Conservation (phyloP, 1,140 invertebrate species). For the Littorina saxatilis region DNA sequence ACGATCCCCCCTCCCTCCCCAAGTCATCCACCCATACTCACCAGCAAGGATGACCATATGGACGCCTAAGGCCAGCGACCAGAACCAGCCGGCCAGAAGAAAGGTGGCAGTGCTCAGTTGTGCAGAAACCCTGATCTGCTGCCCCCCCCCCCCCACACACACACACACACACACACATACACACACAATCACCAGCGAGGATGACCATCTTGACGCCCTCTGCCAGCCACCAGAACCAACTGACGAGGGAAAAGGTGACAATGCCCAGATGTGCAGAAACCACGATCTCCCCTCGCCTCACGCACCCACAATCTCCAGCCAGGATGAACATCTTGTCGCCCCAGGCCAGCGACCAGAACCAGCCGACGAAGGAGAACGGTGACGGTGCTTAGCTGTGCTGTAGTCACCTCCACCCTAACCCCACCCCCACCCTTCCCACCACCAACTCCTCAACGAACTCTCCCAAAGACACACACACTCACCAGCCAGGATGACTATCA, state of each 20-base stretch:
- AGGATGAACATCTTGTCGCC: conserved; percentile 88
- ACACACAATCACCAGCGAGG: conserved; percentile 59
- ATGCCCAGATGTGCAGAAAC: neutral
- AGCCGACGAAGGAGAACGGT: conserved; percentile 96
- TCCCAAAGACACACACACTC: conserved; percentile 34
- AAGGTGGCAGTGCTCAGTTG: conserved; percentile 96
- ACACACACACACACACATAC: conserved; percentile 22
- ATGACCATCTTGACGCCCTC: conserved; percentile 93
- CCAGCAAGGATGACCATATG: conserved; percentile 82
- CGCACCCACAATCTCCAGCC: conserved; percentile 55
- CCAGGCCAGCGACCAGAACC: conserved; percentile 99
- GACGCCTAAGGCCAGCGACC: conserved; percentile 97
- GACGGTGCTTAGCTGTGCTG: conserved; percentile 96
- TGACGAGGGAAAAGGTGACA: conserved; percentile 93
- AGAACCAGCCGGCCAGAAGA: conserved; percentile 96
- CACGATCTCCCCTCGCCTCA: neutral
- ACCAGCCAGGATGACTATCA: conserved; percentile 81
- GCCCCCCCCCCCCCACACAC: neutral
- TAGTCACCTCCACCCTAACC: neutral
- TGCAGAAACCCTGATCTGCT: neutral
- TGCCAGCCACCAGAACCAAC: conserved; percentile 98
- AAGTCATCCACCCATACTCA: conserved; percentile 43
- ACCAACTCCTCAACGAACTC: neutral
- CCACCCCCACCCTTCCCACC: neutral
- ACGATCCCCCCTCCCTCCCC: neutral